phyloP scores from a whole-genome alignment of 2,888 invertebrate genomes.

The Corythucha ciliata region DNA sequence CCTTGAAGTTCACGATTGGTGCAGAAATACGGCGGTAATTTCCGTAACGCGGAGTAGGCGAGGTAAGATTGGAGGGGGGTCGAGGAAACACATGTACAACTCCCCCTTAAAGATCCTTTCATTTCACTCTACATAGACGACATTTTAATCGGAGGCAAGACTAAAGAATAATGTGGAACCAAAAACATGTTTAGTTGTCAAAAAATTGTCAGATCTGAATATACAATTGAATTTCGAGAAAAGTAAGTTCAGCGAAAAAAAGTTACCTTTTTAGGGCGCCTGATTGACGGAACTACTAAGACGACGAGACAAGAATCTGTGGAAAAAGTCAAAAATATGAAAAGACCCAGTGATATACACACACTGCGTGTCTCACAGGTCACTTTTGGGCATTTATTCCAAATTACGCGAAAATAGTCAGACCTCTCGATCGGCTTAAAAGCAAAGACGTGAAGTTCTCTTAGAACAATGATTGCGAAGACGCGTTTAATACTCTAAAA shows the following conservation, averaged over 20 bases:
- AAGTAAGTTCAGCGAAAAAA: not conserved
- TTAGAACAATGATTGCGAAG: not conserved
- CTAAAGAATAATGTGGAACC: conserved; percentile 1
- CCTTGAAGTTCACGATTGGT: too few relatives aligned
- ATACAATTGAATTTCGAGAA: not conserved
- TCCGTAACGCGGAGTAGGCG: too few relatives aligned
- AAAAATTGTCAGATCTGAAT: not conserved
- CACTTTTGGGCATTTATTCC: not conserved
- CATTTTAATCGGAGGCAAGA: not conserved
- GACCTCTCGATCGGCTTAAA: conserved; percentile 1
- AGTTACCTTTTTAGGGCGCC: conserved; percentile 1
- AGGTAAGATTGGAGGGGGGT: too few relatives aligned
- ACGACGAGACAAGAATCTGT: conserved; percentile 7
- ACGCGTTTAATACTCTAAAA: conserved; percentile 3
- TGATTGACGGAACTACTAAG: conserved; percentile 1
- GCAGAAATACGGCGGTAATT: too few relatives aligned
- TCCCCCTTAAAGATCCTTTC: not conserved
- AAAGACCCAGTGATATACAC: not conserved
- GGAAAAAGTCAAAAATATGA: conserved; percentile 1
- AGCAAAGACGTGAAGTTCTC: not conserved
- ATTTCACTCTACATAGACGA: conserved; percentile 1
- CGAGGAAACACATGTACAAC: too few relatives aligned
- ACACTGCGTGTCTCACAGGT: not conserved
- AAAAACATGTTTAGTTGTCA: not conserved
- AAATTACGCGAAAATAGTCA: not conserved